Base-by-base conservation (phyloP, 2,113 vertebrate genomes). In the Rhinoderma darwinii region DNA sequence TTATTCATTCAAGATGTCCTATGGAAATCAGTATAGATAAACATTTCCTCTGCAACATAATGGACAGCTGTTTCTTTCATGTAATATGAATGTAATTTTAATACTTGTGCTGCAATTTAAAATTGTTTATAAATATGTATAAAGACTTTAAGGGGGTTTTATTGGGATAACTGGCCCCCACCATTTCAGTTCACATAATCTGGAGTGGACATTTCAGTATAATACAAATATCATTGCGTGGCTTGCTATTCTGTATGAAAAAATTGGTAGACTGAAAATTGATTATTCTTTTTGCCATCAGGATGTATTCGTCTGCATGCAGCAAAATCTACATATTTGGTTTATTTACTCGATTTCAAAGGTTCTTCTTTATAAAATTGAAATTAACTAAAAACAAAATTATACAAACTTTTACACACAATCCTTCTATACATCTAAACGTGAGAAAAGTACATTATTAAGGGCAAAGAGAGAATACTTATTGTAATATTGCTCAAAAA, bases 1-100 rank as follows among this genome's bases (percentile, higher is more conserved):
- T 86, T 63, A 86, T 73, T 81, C 76, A 86, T 80, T 68, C 77
- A 86, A 86, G 50, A 86, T 79, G 44, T 86, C 76, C 56, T 78
- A 59, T 75, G 56, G 54, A 85, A 86, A 86, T 76, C 84, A 81
- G 27, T 70, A 84, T 54, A 84, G 66, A 39, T 56, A 78, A 54
- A 81, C 76, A 86, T 56, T 56, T 75, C 70, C 63, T 81, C 77
- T n/a, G 22, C 35, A 80, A 39, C 54, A 75, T 75, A 81, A 80
- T 50, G 41, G 61, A 68, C 84, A 86, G 84, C 84, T 86, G 84
- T 44, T 56, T 86, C 84, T 81, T 86, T 73, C 50, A 68, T 30
- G 63, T n/a, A 59, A 32, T 70, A 73, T 86, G 76, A 73, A 86
- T 72, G 77, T 56, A 72, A 63, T 72, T 54, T 78, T 80, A 81